Base-by-base conservation (phyloP, 1,140 invertebrate genomes). In the Sycophila sp. region DNA sequence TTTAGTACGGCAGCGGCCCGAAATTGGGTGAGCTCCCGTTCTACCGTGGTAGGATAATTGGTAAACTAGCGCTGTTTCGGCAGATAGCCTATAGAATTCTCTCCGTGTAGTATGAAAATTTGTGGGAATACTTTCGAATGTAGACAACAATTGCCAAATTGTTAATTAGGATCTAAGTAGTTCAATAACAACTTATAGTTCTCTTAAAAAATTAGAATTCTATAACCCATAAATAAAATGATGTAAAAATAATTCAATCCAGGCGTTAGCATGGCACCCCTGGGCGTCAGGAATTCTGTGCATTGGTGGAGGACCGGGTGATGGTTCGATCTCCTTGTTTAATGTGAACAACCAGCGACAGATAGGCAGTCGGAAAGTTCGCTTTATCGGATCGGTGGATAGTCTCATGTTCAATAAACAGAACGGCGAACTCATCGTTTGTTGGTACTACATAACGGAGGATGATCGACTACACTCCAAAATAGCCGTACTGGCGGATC, bases 251-350 rank as follows among this genome's bases (percentile, higher is more conserved):
- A 42, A 5, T 59, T 53, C 1, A 53, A 60, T 60, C 30, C 69
- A 82, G 80, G 73, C 73, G 4, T 10, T 82, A 10, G 81, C 77
- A 2, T 83, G 82, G 82, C 78, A 83, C 72, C 81, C 82, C 4
- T 73, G 76, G 69, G 47, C 75, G 6, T 28, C 30, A 17, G 62
- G 40, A 5, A 56, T 76, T 4, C 42, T 83, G 8, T 83, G 80
- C 64, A 65, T 82, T 59, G 81, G 82, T 1, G 77, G 77, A 19
- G 72, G 76, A 0, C 4, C 45, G 0, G 70, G 73, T 7, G 75
- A 78, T 51, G 77, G 67, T 6, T 73, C 76, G n/a, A 26, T 83
- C 40, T 71, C 76, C 19, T 58, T 83, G 0, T 83, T 78, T 78
- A 73, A 82, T 69, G 56, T 80, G 24, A 76, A 75, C 42, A 76